These are phyloP conservation scores for Synanceia verrucosa DNA, from an alignment of 2,797 vertebrate genomes.

Conservation along the genomic window DNA sequence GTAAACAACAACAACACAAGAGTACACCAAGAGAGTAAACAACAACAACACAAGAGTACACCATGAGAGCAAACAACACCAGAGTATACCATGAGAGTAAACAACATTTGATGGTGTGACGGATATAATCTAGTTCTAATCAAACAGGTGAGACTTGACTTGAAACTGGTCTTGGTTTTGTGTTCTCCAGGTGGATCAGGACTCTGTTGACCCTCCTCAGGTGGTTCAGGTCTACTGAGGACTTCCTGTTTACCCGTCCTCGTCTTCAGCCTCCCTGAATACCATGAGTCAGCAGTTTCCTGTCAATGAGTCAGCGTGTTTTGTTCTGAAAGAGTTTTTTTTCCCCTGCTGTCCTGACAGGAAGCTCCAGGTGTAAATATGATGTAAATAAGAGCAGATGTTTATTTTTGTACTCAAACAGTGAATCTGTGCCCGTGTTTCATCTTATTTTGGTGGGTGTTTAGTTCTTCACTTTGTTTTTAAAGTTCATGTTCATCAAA, in stretches of 20 bases:
- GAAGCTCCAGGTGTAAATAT: constrained; percentile 21
- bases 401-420: constrained; percentile 39
- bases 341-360: not conserved
- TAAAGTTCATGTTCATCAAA: too few species aligned
- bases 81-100: too few species aligned
- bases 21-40: too few species aligned
- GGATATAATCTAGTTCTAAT: too few species aligned
- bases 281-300: not conserved
- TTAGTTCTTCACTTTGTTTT: too few species aligned
- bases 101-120: too few species aligned
- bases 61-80: too few species aligned
- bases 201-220: not conserved
- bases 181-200: constrained; percentile 78
- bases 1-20: too few species aligned
- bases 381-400: constrained; percentile 40
- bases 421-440: too few species aligned
- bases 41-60: too few species aligned
- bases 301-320: not conserved
- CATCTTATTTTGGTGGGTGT: too few species aligned
- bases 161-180: not conserved
- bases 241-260: not conserved
- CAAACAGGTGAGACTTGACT: too few species aligned
- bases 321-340: not conserved
- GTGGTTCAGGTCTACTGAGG: constrained; percentile 26
- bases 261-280: not conserved